Base-by-base conservation (phyloP, 2,113 vertebrate genomes). In the Orycteropus afer region DNA sequence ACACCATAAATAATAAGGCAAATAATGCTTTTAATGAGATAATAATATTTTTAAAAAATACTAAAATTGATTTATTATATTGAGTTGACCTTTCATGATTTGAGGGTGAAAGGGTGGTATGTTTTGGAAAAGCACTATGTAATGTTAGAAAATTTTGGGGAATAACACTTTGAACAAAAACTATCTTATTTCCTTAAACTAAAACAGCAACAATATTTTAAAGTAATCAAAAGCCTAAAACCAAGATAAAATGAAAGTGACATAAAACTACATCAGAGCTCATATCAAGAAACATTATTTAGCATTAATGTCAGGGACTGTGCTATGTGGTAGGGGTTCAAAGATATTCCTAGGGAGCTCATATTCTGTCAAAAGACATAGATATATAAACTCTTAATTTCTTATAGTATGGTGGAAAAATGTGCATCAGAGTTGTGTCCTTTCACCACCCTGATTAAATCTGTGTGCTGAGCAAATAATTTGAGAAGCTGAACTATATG, bases 91-190 rank as follows among this genome's bases (percentile, higher is more conserved):
- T 23, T 61, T 78, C n/a, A 63, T 83, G 77, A 84, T 20, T 71
- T 86, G 22, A 83, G 57, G 8, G 27, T 84, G 49, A 9, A 49
- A 34, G 53, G 7, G 83, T 7, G 13, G 49, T 59, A 77, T 59
- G 45, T 85, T 82, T 94, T 53, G 55, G n/a, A 86, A 95, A 94
- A 86, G 59, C 76, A 77, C 27, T 71, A 42, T 74, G 13, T 27
- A 55, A 59, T 71, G 86, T 90, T 86, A 90, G 37, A 27, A 93
- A 57, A 65, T 82, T 29, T 29, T 90, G 69, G 20, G 4, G 73
- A 45, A 42, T 17, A 63, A 95, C 63, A 65, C 9, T 27, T 93
- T 94, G 57, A 86, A 29, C 89, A 57, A 37, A 86, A 85, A 69
- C 15, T 32, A 73, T 73, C 37, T 77, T 71, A 49, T 53, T 74